Evolutionary conservation across 2,888 invertebrate species (phyloP).

Genomic region (Leptopterna dolabrata): DNA sequence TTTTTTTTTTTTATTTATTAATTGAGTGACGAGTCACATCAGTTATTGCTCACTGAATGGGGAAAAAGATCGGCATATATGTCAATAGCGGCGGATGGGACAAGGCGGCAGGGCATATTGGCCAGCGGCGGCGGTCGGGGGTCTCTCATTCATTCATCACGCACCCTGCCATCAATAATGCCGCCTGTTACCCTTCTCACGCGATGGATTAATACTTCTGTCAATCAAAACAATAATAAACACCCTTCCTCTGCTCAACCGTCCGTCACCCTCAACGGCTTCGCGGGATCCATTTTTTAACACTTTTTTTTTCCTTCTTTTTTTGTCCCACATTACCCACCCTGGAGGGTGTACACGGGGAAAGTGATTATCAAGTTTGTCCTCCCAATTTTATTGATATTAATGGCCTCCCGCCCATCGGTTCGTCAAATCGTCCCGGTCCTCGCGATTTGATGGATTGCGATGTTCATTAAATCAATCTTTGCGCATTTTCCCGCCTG

Average conservation of each 20-base stretch:
- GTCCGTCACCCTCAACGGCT: background rate
- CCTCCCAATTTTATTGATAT: background rate
- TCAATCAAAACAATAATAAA: slow-evolving; percentile 48
- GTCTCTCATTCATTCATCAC: background rate
- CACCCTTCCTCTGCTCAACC: background rate
- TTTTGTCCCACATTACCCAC: background rate
- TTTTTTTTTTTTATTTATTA: background rate
- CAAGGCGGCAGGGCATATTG: background rate
- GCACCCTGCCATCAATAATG: slow-evolving; percentile 23
- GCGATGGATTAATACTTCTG: slow-evolving; percentile 42
- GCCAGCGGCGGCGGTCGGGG: background rate
- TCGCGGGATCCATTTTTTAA: background rate
- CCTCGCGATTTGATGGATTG: background rate
- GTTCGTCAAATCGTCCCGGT: background rate
- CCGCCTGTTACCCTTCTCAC: slow-evolving; percentile 30
- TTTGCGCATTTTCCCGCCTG: background rate
- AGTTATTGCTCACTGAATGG: background rate
- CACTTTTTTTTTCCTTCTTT: background rate
- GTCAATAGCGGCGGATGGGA: background rate
- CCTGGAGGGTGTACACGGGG: background rate
- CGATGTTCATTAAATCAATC: background rate
- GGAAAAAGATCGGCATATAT: slow-evolving; percentile 5
- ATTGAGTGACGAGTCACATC: background rate
- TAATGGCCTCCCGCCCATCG: background rate
- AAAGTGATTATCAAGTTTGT: background rate